Evolutionary conservation across 2,888 invertebrate species (phyloP).

Genomic region (Pachymerium ferrugineum): DNA sequence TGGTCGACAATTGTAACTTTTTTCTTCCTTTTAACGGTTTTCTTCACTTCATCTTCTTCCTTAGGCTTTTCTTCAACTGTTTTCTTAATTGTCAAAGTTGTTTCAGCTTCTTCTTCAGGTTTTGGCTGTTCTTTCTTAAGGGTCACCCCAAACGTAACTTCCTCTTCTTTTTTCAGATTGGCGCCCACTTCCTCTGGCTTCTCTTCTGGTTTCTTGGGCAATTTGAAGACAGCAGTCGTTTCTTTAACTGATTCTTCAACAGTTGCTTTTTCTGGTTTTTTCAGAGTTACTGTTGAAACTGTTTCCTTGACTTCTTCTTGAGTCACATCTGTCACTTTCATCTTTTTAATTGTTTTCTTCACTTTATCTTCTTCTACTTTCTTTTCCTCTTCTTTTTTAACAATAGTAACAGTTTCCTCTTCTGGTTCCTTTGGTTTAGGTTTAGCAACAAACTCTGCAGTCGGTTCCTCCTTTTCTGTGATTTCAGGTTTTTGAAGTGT

Average conservation of each 20-base stretch:
- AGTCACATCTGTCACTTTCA: background rate
- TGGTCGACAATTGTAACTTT: slow-evolving; percentile 31
- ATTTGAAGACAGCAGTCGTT: background rate
- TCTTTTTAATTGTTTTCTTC: background rate
- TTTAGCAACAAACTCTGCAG: background rate
- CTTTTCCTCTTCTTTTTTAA: background rate
- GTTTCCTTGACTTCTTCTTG: slow-evolving; percentile 11
- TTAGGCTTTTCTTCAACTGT: slow-evolving; percentile 28
- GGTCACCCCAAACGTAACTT: slow-evolving; percentile 36
- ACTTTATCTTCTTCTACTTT: background rate
- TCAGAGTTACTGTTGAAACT: background rate
- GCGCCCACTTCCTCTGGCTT: background rate
- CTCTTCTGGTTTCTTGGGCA: background rate
- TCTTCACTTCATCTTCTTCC: slow-evolving; percentile 10
- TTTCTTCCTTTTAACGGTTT: slow-evolving; percentile 15
- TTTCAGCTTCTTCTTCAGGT: background rate
- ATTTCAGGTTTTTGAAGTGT: background rate
- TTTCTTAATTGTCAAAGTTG: slow-evolving; percentile 31
- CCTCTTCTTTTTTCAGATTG: slow-evolving; percentile 25
- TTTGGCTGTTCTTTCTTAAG: slow-evolving; percentile 31
- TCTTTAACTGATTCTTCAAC: slow-evolving; percentile 10
- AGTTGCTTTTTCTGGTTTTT: background rate
- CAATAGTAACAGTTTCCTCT: background rate
- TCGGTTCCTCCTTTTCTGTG: slow-evolving; percentile 28
- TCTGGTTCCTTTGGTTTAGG: background rate